Evolutionary conservation across 2,797 vertebrate species (phyloP).

Genomic region (Trichosurus vulpecula): DNA sequence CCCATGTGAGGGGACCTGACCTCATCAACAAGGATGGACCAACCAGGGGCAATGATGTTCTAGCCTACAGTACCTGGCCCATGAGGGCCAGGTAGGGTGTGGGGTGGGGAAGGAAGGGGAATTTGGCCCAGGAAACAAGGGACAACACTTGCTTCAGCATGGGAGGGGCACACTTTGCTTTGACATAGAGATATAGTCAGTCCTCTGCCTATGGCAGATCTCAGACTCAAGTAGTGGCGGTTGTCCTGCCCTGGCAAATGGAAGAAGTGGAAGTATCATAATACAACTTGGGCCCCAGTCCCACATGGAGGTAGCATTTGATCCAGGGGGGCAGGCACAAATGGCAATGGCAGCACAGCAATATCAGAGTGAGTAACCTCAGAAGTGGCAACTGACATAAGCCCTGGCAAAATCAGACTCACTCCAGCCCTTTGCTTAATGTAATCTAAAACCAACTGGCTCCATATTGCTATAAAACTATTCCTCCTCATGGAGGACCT

Average conservation of each 20-base stretch:
- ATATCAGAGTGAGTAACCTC: too few species aligned
- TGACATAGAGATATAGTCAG: not conserved
- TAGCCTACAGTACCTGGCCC: not conserved
- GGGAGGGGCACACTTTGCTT: not conserved
- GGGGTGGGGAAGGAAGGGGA: not conserved
- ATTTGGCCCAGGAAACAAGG: not conserved
- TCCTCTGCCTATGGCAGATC: not conserved
- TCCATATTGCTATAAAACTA: too few species aligned
- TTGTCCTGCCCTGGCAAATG: not conserved
- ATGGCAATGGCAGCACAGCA: too few species aligned
- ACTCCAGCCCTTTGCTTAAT: too few species aligned
- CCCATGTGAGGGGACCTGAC: not conserved
- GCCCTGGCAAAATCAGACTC: too few species aligned
- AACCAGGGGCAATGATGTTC: not conserved
- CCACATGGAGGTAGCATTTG: not conserved
- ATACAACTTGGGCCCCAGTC: not conserved
- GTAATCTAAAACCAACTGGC: too few species aligned
- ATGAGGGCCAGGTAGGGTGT: too few species aligned
- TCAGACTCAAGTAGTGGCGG: not conserved
- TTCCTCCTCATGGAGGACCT: too few species aligned
- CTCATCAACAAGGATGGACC: not conserved
- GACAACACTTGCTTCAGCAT: not conserved
- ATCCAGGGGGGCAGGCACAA: not conserved
- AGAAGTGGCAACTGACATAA: too few species aligned
- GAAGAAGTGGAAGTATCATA: not conserved